Evolutionary conservation across 2,113 vertebrate species (phyloP).

Genomic region (Hyperoodon ampullatus): DNA sequence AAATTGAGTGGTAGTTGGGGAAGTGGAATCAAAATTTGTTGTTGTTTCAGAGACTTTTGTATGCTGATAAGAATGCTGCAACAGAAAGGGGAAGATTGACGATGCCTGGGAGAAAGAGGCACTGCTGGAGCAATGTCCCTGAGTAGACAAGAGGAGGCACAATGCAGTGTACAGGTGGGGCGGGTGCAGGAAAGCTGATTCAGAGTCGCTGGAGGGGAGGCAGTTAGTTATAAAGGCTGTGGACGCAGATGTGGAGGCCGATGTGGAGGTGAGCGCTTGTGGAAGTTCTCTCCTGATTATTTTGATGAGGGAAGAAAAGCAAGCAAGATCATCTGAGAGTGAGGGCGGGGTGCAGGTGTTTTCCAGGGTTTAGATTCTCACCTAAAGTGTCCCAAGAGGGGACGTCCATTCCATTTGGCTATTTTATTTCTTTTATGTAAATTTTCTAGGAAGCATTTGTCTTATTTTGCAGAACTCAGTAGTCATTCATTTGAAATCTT

Average conservation of each 20-base stretch:
- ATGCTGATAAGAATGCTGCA: background rate
- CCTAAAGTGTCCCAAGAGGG: background rate
- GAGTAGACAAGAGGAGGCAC: background rate
- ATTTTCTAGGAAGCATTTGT: background rate
- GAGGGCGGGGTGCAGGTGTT: background rate
- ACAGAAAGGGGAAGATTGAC: background rate
- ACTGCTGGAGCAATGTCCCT: background rate
- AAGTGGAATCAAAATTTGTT: background rate
- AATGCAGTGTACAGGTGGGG: background rate
- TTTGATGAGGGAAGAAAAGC: background rate
- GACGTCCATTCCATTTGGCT: background rate
- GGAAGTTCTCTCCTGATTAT: background rate
- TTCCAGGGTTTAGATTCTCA: background rate
- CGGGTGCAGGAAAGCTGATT: background rate
- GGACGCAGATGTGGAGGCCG: background rate
- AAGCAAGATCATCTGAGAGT: background rate
- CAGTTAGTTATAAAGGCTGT: background rate
- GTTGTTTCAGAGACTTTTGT: background rate
- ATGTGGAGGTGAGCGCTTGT: background rate
- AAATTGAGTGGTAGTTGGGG: background rate
- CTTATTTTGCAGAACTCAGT: slow-evolving; percentile 5
- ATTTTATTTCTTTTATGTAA: slow-evolving; percentile 3
- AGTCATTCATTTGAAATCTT: background rate
- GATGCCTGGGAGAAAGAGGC: too few species aligned
- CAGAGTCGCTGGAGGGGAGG: background rate